A percentile compares a stretch with the other conserved stretches of the same genome.
Conservation (phyloP, 2,797 vertebrate genomes). For the Parambassis ranga region DNA sequence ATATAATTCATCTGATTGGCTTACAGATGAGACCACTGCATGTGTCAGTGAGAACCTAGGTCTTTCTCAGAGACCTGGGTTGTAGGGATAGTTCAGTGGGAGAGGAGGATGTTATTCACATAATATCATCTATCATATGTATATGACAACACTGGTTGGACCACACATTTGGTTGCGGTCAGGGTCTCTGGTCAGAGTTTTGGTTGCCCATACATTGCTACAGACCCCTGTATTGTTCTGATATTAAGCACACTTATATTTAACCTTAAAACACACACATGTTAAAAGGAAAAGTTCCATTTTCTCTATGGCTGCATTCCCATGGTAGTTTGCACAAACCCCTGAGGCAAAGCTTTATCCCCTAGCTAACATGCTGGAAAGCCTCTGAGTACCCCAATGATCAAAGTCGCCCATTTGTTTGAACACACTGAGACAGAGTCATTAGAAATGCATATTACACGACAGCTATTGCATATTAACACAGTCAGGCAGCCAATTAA, state of each 20-base stretch:
- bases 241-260: slow-evolving; percentile 2
- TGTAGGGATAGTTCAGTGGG: too few species aligned
- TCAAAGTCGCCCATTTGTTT: slow-evolving; percentile 91
- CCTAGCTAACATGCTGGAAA: slow-evolving; percentile 75
- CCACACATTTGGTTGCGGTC: neutral
- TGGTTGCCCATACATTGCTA: neutral
- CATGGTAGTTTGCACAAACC: slow-evolving; percentile 61
- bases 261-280: slow-evolving; percentile 11
- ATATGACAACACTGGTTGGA: too few species aligned
- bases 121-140: too few species aligned
- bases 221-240: neutral
- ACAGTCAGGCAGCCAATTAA: slow-evolving; percentile 96
- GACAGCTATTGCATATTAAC: slow-evolving; percentile 99
- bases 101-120: too few species aligned
- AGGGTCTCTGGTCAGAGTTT: neutral
- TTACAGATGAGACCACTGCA: slow-evolving; percentile 19
- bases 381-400: slow-evolving; percentile 77
- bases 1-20: slow-evolving; percentile 55
- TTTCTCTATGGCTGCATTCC: slow-evolving; percentile 54
- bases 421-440: slow-evolving; percentile 92
- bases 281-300: slow-evolving; percentile 29
- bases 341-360: slow-evolving; percentile 65
- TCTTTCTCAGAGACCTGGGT: too few species aligned
- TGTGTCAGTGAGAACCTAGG: neutral
- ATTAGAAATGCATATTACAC: slow-evolving; percentile 98